Base-by-base conservation (phyloP, 2,888 invertebrate genomes). In the Phymatocera aterrima region DNA sequence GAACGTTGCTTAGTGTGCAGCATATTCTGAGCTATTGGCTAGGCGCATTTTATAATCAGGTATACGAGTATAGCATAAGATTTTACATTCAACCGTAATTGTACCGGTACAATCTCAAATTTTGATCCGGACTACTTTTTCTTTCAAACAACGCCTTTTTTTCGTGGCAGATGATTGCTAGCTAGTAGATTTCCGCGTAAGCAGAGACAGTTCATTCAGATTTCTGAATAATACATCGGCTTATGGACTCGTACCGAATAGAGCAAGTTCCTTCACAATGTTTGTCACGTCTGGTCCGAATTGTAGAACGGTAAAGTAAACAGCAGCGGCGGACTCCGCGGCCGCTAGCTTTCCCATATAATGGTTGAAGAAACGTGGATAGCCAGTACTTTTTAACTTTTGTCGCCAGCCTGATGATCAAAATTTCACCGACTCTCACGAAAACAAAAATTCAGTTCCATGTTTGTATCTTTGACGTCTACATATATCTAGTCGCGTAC, bases 231-330 rank as follows among this genome's bases (percentile, higher is more conserved):
- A 34, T 54, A 68, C 21, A 8, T 18, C 51, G n/a, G 31, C 18
- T 51, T 34, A 34, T 46, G 51, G 18, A 37, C 34, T 18, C 21
- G 48, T 54, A 12, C 57, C 40, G 75, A 75, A 75, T 75, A 43
- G 28, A 60, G 40, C 75, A 57, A 46, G 75, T 57, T 75, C 57
- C 24, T 40, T 75, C 57, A 12, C 57, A 15, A 57, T 60, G 54
- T 75, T 75, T 40, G 75, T 75, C 57, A 75, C 75, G 60, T 75
- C 8, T 43, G 60, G 40, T 75, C 54, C 37, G 60, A 75, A 75
- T 75, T 60, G 75, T 43, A 75, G 24, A 75, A 75, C 75, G 57
- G 57, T 75, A 75, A 75, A 72, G 51, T 72, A 24, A 21, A 57
- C 43, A 24, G 40, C 37, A 51, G 72, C 31, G 21, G 10, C 24